Evolutionary conservation across 1,140 invertebrate species (phyloP).

Genomic region (Drosophila leontia): DNA sequence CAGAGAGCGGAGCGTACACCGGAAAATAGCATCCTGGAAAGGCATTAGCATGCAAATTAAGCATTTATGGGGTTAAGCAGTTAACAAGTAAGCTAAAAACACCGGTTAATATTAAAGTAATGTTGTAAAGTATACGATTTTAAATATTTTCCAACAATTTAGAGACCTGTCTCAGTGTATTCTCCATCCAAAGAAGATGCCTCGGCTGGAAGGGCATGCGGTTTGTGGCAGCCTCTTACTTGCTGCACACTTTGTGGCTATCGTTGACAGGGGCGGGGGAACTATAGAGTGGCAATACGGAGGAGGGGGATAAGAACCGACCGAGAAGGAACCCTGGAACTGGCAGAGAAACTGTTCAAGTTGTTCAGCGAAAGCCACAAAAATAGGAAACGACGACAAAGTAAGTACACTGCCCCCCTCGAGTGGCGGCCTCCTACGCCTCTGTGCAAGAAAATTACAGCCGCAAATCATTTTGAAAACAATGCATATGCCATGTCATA

Average conservation of each 20-base stretch:
- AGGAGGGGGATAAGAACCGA: neutral
- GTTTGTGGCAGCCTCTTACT: conserved; percentile 50
- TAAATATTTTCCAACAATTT: neutral
- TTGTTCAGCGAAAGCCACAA: conserved; percentile 70
- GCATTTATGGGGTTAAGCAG: conserved; percentile 7
- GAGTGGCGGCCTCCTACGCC: neutral
- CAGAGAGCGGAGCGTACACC: conserved; percentile 20
- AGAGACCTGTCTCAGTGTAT: conserved; percentile 7
- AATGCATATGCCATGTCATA: conserved; percentile 82
- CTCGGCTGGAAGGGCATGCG: conserved; percentile 48
- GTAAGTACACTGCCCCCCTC: conserved; percentile 28
- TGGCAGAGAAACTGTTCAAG: conserved; percentile 30
- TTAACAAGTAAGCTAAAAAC: neutral
- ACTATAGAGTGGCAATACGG: neutral
- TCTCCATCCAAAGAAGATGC: conserved; percentile 32
- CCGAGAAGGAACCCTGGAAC: neutral
- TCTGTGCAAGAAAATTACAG: conserved; percentile 72
- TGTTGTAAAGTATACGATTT: neutral
- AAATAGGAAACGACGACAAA: conserved; percentile 74
- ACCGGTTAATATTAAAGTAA: neutral
- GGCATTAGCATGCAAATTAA: neutral
- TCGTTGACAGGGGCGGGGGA: conserved; percentile 8
- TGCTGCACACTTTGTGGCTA: conserved; percentile 49
- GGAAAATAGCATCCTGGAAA: neutral
- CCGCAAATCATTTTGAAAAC: conserved; percentile 81